Conservation (phyloP, 1,140 invertebrate species). For the Sitodiplosis mosellana region DNA sequence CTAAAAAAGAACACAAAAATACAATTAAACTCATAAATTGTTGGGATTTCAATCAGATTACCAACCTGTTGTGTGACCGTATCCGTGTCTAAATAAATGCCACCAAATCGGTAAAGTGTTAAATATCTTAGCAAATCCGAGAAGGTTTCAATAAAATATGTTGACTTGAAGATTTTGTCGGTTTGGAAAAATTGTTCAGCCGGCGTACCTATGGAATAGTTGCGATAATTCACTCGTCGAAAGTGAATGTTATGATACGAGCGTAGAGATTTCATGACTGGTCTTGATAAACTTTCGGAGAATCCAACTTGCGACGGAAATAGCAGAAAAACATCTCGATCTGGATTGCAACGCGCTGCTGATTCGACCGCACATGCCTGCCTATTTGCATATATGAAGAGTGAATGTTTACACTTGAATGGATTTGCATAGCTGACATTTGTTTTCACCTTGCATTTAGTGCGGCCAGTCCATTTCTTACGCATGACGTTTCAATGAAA, state of each 20-base stretch:
- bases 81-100: slow-evolving; percentile 2
- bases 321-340: slow-evolving; percentile 32
- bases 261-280: slow-evolving; percentile 15
- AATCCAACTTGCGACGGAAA: slow-evolving; percentile 29
- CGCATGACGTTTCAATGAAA: no score
- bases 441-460: no score
- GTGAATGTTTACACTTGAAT: no score
- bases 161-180: slow-evolving; percentile 30
- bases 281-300: slow-evolving; percentile 12
- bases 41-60: no score
- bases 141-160: slow-evolving; percentile 24
- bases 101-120: neutral
- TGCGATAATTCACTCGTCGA: slow-evolving; percentile 30
- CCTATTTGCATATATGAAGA: no score
- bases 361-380: slow-evolving; percentile 51
- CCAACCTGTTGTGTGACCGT: no score
- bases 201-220: slow-evolving; percentile 37
- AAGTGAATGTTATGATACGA: slow-evolving; percentile 38
- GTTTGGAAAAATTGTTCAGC: slow-evolving; percentile 36
- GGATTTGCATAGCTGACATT: no score
- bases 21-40: no score
- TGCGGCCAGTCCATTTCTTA: no score
- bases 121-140: slow-evolving; percentile 1
- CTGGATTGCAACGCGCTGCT: slow-evolving; percentile 38
- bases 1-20: no score